Base-by-base conservation (phyloP, 2,888 invertebrate genomes). In the Plagodis pulveraria region DNA sequence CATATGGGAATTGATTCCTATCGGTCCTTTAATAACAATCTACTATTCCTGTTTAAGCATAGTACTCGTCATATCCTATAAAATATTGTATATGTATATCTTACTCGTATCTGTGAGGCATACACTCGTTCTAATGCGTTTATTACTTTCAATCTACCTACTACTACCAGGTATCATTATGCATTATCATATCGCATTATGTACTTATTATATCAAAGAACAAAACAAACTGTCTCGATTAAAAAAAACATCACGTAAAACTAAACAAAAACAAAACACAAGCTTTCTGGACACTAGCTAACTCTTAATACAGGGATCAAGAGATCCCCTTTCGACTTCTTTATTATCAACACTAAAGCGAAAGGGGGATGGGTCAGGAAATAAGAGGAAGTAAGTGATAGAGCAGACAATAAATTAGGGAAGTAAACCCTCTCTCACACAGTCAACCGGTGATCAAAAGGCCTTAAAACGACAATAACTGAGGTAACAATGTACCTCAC, bases 391-490 rank as follows among this genome's bases (percentile, higher is more conserved):
- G 38, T 47, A 54, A 50, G 46, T 46, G 46, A 54, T 54, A 50
- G 54, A 46, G 45, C 44, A 38, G 33, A 54, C 58, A 59, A 63
- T 61, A 57, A 65, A 62, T 58, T 52, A 61, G 40, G 46, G 47
- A 57, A 64, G 55, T 62, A 58, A 63, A 60, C 63, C 57, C 50
- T 50, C 62, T 49, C 58, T 65, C 62, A 57, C 56, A 46, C 58
- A 54, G 59, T 65, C 53, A 63, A 63, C 58, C 54, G 63, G 65
- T 65, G 62, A 66, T 66, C 66, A 68, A 68, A 66, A 57, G 51
- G 55, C 60, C 63, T 63, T 66, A 58, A 68, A 62, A 60, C 54
- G 58, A 50, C 58, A 48, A 52, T 67, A 57, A 63, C 58, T 45
- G 49, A 52, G 58, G 54, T 60, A 52, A 65, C 65, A 65, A 60